Conservation (phyloP, 2,888 invertebrate genomes). For the Sclerodermus sp. region DNA sequence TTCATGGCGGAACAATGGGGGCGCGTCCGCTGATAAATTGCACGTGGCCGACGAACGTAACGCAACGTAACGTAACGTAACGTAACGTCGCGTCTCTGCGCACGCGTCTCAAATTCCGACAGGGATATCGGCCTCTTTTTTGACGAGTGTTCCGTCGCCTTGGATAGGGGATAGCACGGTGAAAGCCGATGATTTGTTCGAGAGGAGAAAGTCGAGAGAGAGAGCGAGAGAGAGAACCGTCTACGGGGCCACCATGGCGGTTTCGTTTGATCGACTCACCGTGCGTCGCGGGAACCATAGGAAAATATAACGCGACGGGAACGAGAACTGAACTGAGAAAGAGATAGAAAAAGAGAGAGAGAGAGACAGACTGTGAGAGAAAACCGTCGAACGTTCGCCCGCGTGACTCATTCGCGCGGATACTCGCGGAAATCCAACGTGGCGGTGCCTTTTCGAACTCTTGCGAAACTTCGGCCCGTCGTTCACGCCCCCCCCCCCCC, state of each 20-base stretch:
- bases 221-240: not conserved
- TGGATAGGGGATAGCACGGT: not conserved
- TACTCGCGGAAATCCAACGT: not conserved
- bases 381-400: conserved; percentile 24
- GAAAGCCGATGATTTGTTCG: conserved; percentile 27
- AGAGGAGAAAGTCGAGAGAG: conserved; percentile 32
- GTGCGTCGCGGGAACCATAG: not conserved
- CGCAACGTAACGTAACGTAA: not conserved
- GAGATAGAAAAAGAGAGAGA: too few relatives aligned
- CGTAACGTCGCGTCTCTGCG: too few relatives aligned
- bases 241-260: conserved; percentile 11
- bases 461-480: not conserved
- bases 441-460: not conserved
- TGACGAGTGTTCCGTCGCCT: not conserved
- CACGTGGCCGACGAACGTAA: too few relatives aligned
- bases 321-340: too few relatives aligned
- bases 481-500: too few relatives aligned
- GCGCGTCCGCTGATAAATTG: too few relatives aligned
- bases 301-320: too few relatives aligned
- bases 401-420: conserved; percentile 20
- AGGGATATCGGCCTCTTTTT: not conserved
- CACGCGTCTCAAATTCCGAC: too few relatives aligned
- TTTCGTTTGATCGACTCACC: conserved; percentile 12
- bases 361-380: too few relatives aligned
- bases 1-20: too few relatives aligned